Percentiles rank a stretch among this genome's conserved stretches.
phyloP scores from a whole-genome alignment of 37 sponge, comb jelly and placozoan genomes.

The Aphrocallistes beatrix region DNA sequence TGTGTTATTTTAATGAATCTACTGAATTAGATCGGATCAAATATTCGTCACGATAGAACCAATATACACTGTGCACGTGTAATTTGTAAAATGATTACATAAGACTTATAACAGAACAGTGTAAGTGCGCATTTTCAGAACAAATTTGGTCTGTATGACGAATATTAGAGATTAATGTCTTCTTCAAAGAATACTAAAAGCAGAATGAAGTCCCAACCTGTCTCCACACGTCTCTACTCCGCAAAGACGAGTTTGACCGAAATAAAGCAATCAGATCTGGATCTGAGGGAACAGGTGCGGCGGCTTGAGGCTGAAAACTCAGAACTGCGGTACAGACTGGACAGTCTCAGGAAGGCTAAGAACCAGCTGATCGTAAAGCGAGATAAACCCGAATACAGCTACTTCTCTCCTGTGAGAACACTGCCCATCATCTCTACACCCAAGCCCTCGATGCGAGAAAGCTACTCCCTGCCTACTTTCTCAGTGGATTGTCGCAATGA shows the following conservation, averaged over 20 bases:
- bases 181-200: background rate
- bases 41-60: too few relatives aligned
- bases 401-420: background rate
- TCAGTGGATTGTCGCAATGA: background rate
- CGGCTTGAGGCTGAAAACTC: background rate
- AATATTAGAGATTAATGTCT: background rate
- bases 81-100: too few relatives aligned
- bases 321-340: conserved; percentile 32
- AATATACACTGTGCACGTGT: too few relatives aligned
- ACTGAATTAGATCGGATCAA: too few relatives aligned
- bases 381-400: too few relatives aligned
- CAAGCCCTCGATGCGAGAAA: background rate
- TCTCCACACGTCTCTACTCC: background rate
- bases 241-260: background rate
- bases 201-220: background rate
- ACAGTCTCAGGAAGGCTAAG: conserved; percentile 49
- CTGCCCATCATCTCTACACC: background rate
- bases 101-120: too few relatives aligned
- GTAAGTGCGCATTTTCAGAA: too few relatives aligned
- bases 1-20: too few relatives aligned
- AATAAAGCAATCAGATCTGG: background rate
- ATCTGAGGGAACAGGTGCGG: background rate
- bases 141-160: too few relatives aligned
- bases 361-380: conserved; percentile 42
- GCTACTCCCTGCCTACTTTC: background rate